Percentiles rank a stretch among this genome's conserved stretches.
phyloP scores from a whole-genome alignment of 2,113 vertebrate species.

The Siphamia tubifer region DNA sequence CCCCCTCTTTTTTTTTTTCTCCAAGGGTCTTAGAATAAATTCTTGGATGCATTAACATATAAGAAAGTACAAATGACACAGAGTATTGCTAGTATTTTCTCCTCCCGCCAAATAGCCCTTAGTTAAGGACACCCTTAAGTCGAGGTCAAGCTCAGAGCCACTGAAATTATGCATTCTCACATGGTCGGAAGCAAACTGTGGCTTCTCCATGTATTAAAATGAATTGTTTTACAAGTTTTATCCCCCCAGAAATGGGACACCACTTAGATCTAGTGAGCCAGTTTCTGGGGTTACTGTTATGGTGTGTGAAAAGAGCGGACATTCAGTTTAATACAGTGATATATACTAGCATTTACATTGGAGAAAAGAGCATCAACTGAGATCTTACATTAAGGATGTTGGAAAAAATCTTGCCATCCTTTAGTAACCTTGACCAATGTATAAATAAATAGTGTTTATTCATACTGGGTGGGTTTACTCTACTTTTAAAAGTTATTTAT shows the following conservation, averaged over 20 bases:
- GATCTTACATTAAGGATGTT: background rate
- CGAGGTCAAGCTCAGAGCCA: conserved; percentile 67
- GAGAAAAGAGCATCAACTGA: background rate
- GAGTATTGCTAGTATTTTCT: conserved; percentile 48
- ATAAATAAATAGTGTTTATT: background rate
- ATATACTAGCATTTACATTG: conserved; percentile 58
- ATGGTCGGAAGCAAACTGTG: conserved; percentile 33
- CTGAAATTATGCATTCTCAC: conserved; percentile 60
- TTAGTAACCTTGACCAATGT: background rate
- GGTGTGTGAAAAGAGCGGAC: conserved; percentile 46
- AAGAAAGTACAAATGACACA: conserved; percentile 65
- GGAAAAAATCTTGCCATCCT: background rate
- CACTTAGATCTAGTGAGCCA: conserved; percentile 52
- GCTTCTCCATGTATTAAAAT: conserved; percentile 69
- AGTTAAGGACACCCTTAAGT: conserved; percentile 67
- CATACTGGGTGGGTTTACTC: background rate
- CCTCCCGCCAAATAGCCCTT: conserved; percentile 62
- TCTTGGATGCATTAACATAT: conserved; percentile 67
- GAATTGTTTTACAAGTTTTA: conserved; percentile 67
- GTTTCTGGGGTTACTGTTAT: conserved; percentile 61
- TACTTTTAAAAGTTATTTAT: background rate
- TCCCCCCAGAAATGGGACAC: conserved; percentile 65
- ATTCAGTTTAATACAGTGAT: conserved; percentile 62
- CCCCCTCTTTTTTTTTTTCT: conserved; percentile 18
- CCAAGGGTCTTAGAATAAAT: conserved; percentile 62